phyloP scores from a whole-genome alignment of 1,140 invertebrate genomes.

The Trissolcus basalis region DNA sequence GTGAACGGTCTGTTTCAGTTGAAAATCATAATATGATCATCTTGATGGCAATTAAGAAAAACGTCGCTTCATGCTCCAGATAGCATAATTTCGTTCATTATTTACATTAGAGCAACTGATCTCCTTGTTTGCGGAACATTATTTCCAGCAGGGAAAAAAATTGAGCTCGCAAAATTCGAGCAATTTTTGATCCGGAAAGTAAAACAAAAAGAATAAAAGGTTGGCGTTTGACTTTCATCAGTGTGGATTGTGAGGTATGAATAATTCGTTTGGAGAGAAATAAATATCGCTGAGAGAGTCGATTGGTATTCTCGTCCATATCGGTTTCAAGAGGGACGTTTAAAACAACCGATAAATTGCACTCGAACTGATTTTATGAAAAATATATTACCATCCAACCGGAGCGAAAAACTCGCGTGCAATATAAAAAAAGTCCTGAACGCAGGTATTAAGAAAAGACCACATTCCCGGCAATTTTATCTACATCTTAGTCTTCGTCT shows the following conservation, averaged over 20 bases:
- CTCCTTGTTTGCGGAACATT: conserved; percentile 11
- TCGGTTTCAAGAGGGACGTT: not conserved
- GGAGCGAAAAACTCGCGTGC: conserved; percentile 12
- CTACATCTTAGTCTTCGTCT: too few relatives aligned
- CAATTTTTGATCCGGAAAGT: too few relatives aligned
- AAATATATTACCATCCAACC: conserved; percentile 9
- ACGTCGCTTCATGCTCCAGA: conserved; percentile 44
- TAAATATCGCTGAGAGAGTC: too few relatives aligned
- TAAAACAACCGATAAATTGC: conserved; percentile 10
- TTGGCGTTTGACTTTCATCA: too few relatives aligned
- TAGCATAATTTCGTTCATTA: conserved; percentile 40
- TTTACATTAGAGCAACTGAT: conserved; percentile 27
- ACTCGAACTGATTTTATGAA: conserved; percentile 22
- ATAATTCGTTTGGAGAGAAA: too few relatives aligned
- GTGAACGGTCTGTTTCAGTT: conserved; percentile 42
- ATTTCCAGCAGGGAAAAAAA: not conserved
- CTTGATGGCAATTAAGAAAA: conserved; percentile 43
- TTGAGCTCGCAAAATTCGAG: too few relatives aligned
- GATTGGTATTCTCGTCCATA: not conserved
- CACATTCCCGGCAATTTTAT: conserved; percentile 13
- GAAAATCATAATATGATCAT: too few relatives aligned
- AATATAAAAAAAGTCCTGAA: conserved; percentile 12
- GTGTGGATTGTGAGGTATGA: too few relatives aligned
- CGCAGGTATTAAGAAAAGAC: conserved; percentile 9
- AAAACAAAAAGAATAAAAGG: too few relatives aligned